phyloP scores from a whole-genome alignment of 2,797 vertebrate species.

The Coendou prehensilis region DNA sequence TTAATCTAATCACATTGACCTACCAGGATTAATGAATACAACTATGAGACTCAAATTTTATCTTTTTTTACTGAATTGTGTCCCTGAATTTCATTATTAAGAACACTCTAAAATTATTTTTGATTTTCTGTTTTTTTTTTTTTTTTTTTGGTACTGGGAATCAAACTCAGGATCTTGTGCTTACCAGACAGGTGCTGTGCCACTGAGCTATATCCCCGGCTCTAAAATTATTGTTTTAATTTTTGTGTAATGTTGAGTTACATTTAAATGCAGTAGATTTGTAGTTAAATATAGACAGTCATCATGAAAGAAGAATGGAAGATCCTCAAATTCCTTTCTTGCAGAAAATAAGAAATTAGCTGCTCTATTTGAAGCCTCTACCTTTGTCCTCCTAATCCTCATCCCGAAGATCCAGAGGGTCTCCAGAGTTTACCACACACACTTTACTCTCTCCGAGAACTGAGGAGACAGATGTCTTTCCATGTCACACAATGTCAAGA shows the following conservation, averaged over 20 bases:
- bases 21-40: background rate
- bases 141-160: no score
- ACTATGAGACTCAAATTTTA: background rate
- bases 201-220: no score
- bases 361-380: background rate
- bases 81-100: constrained; percentile 26
- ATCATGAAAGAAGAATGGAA: background rate
- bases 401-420: background rate
- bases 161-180: no score
- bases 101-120: background rate
- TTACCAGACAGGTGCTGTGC: no score
- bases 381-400: background rate
- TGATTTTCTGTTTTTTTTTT: background rate
- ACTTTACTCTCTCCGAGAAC: background rate
- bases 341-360: background rate
- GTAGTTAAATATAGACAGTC: background rate
- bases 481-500: background rate
- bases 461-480: background rate
- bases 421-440: background rate
- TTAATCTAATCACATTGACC: background rate
- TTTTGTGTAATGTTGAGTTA: background rate
- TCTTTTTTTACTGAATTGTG: background rate
- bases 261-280: background rate
- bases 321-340: background rate
- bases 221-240: background rate